Conservation (phyloP, 2,888 invertebrate genomes). For the Athalia cordata region DNA sequence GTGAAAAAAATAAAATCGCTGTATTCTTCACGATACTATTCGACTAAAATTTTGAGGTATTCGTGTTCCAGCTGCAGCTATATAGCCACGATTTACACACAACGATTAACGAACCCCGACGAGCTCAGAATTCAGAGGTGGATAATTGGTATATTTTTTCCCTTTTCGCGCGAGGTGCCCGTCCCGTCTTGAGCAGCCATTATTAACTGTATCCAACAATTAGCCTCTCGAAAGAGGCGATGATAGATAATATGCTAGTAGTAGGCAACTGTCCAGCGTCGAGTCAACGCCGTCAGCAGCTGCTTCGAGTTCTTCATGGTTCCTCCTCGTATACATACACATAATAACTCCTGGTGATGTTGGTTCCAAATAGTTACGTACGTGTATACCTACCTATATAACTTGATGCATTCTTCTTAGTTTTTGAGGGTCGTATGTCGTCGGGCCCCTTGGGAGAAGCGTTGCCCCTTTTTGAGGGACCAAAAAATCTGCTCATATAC, state of each 20-base stretch:
- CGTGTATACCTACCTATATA: too few species aligned
- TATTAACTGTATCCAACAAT: conserved; percentile 62
- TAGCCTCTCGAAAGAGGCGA: conserved; percentile 62
- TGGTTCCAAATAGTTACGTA: too few species aligned
- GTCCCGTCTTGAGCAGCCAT: conserved; percentile 18
- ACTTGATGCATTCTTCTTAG: not conserved
- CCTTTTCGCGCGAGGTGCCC: conserved; percentile 37
- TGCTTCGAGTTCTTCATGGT: conserved; percentile 50
- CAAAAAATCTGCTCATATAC: not conserved
- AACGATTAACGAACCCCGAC: conserved; percentile 24
- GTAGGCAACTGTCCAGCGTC: conserved; percentile 65
- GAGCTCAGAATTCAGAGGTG: too few species aligned
- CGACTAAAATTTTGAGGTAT: too few species aligned
- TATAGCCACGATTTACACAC: not conserved
- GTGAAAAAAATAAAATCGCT: too few species aligned
- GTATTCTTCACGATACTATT: too few species aligned
- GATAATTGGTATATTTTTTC: conserved; percentile 38
- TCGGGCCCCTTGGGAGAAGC: not conserved
- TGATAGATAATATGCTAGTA: conserved; percentile 66
- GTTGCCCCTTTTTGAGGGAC: not conserved
- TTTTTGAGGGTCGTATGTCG: not conserved
- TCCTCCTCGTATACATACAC: conserved; percentile 2
- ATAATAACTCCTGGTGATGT: too few species aligned
- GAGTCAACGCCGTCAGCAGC: conserved; percentile 64
- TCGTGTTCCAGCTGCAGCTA: not conserved